Conservation (phyloP, 2,888 invertebrate species). For the Drosophila pegasa region DNA sequence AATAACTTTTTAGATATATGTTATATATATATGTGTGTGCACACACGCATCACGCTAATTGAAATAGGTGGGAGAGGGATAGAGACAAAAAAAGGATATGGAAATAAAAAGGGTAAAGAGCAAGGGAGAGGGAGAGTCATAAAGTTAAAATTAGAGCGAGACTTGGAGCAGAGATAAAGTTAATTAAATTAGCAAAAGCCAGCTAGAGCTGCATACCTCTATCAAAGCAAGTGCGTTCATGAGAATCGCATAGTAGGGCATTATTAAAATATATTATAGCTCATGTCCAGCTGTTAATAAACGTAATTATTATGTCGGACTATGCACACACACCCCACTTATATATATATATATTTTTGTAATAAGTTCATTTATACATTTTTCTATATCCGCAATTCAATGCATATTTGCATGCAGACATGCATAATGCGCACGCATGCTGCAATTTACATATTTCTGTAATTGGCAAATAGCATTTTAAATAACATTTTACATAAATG, state of each 20-base stretch:
- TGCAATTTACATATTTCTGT: constrained; percentile 4
- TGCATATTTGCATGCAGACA: constrained; percentile 8
- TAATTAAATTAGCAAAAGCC: constrained; percentile 11
- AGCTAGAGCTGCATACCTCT: neutral
- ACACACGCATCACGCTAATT: neutral
- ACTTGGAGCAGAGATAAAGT: constrained; percentile 10
- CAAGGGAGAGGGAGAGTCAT: neutral
- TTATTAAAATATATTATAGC: neutral
- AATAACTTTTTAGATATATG: neutral
- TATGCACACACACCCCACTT: no score
- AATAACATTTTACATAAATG: neutral
- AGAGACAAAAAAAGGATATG: neutral
- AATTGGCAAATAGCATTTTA: neutral
- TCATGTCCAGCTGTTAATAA: neutral
- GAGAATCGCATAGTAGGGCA: constrained; percentile 4
- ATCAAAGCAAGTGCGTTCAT: neutral
- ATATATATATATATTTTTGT: neutral
- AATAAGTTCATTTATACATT: neutral
- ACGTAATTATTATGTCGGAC: neutral
- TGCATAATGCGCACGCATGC: neutral
- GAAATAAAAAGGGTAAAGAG: neutral
- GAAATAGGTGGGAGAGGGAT: neutral
- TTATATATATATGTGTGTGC: neutral
- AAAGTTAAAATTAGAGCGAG: neutral
- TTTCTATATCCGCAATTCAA: neutral